Evolutionary conservation across 2,113 vertebrate genomes (phyloP).

Genomic region (Aix galericulata): DNA sequence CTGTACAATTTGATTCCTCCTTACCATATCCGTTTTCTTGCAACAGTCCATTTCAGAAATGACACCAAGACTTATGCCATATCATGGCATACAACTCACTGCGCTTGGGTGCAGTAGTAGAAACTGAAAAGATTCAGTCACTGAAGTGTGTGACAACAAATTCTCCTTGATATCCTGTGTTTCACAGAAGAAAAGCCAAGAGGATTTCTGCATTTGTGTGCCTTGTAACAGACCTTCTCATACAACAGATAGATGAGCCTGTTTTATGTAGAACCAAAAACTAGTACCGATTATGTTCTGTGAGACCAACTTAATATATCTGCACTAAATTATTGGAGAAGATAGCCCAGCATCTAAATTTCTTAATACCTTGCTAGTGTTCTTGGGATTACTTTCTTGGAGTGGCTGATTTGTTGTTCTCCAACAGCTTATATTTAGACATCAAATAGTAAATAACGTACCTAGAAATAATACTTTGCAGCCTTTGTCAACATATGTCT

Average conservation of each 20-base stretch:
- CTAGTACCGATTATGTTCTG: not conserved
- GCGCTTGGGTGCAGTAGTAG: not conserved
- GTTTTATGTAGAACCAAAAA: not conserved
- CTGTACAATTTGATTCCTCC: not conserved
- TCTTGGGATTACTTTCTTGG: not conserved
- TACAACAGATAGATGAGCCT: not conserved
- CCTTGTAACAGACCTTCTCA: not conserved
- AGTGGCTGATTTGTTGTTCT: not conserved
- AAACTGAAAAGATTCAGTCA: not conserved
- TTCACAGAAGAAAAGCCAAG: not conserved
- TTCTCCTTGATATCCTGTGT: not conserved
- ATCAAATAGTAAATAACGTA: slow-evolving; percentile 3
- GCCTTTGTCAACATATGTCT: not conserved
- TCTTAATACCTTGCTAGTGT: not conserved
- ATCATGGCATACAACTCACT: not conserved
- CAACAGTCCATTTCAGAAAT: not conserved
- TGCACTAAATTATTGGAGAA: not conserved
- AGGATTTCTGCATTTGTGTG: not conserved
- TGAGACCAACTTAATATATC: not conserved
- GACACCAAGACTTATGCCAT: not conserved
- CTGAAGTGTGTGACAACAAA: not conserved
- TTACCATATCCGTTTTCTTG: not conserved
- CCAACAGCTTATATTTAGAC: not conserved
- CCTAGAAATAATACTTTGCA: not conserved
- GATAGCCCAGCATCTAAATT: not conserved